Evolutionary conservation across 2,113 vertebrate species (phyloP).

Genomic region (Leucopternis melanops): DNA sequence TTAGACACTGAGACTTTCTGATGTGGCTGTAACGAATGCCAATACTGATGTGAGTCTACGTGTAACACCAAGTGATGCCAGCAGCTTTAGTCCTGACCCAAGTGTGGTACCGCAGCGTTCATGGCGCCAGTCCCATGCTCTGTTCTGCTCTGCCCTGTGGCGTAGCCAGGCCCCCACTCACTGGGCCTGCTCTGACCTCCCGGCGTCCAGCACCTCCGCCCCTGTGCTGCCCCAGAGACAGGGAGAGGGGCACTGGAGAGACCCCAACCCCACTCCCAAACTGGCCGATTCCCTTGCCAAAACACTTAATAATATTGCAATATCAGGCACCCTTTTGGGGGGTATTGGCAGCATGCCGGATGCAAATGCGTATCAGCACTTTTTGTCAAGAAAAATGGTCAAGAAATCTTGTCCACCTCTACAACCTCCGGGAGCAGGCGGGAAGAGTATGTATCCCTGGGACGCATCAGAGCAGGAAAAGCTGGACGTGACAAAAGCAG

Average conservation of each 20-base stretch:
- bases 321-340: background rate
- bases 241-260: background rate
- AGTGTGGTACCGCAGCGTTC: background rate
- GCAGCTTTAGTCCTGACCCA: background rate
- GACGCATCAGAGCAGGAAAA: background rate
- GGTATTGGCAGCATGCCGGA: background rate
- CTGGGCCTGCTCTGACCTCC: background rate
- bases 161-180: accelerated
- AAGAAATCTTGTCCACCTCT: background rate
- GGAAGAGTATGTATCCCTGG: background rate
- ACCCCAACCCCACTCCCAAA: background rate
- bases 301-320: background rate
- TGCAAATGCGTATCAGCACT: background rate
- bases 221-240: background rate
- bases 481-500: background rate
- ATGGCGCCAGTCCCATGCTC: background rate
- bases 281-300: background rate
- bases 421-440: background rate
- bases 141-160: background rate
- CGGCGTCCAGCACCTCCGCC: background rate
- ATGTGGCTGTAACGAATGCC: background rate
- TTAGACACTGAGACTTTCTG: background rate
- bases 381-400: background rate
- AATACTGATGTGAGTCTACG: background rate
- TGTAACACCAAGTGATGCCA: background rate